These are phyloP conservation scores for Muntiacus muntjak DNA, from an alignment of 2,113 vertebrate genomes.

Conservation along the genomic window DNA sequence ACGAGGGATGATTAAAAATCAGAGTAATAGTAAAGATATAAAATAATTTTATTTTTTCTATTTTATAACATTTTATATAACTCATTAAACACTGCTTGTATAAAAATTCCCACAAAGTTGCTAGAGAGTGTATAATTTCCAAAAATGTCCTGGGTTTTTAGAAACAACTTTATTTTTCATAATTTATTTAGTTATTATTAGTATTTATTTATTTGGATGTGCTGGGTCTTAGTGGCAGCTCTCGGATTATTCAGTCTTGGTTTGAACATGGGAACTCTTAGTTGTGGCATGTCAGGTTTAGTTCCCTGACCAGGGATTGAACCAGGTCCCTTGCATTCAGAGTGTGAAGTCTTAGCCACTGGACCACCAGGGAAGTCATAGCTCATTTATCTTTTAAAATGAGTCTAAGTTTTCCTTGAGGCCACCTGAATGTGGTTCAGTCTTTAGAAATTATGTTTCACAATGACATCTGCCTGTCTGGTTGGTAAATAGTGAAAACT, in stretches of 20 bases:
- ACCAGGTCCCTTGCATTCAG: not conserved
- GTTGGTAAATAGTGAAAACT: not conserved
- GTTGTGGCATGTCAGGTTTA: not conserved
- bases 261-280: not conserved
- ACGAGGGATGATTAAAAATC: not conserved
- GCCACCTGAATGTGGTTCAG: not conserved
- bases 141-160: not conserved
- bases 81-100: not conserved
- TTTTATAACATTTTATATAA: not conserved
- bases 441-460: not conserved
- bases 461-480: not conserved
- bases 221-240: not conserved
- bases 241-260: not conserved
- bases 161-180: not conserved
- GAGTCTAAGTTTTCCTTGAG: not conserved
- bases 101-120: not conserved
- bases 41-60: slow-evolving; percentile 9
- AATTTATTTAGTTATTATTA: not conserved
- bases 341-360: not conserved
- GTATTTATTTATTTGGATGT: not conserved
- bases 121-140: not conserved
- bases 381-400: not conserved
- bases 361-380: not conserved
- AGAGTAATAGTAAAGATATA: not conserved
- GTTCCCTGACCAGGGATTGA: not conserved